A percentile compares a stretch with the other conserved stretches of the same genome.
These are phyloP conservation scores for Stichodactyla helianthus DNA, from an alignment of 64 coral and sea anemone species.

Conservation along the genomic window DNA sequence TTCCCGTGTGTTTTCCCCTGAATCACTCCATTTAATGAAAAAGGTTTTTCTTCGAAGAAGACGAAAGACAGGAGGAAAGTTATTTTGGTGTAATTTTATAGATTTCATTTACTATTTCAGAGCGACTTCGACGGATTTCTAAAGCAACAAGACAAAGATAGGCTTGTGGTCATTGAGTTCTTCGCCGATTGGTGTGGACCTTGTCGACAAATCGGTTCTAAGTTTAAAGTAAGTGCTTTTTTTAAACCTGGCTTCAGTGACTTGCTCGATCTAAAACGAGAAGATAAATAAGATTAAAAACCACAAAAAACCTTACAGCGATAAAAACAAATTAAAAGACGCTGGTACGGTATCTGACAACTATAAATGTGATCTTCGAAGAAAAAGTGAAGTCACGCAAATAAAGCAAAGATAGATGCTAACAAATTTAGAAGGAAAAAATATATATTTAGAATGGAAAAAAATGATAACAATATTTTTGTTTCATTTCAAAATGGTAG, in stretches of 20 bases:
- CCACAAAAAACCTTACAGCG: too few relatives aligned
- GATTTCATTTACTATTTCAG: slow-evolving; percentile 23
- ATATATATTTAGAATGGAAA: too few relatives aligned
- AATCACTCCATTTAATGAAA: neutral
- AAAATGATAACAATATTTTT: too few relatives aligned
- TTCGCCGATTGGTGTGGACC: slow-evolving; percentile 90
- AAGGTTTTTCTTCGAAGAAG: neutral
- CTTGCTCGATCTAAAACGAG: neutral
- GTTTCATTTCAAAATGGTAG: too few relatives aligned
- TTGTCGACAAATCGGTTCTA: slow-evolving; percentile 55
- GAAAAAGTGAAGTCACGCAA: too few relatives aligned
- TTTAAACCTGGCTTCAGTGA: neutral
- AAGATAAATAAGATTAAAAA: too few relatives aligned
- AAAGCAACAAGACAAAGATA: slow-evolving; percentile 29
- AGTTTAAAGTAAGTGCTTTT: slow-evolving; percentile 47
- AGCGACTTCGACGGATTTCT: slow-evolving; percentile 42
- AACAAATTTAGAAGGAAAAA: too few relatives aligned
- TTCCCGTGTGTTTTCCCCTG: neutral
- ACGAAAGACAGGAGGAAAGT: too few relatives aligned
- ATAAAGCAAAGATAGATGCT: too few relatives aligned
- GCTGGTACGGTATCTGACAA: too few relatives aligned
- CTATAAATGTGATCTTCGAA: too few relatives aligned
- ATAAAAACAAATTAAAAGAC: too few relatives aligned
- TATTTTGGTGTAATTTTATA: neutral
- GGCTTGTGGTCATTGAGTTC: slow-evolving; percentile 79